These are phyloP conservation scores for Drosophila varians DNA, from an alignment of 1,140 invertebrate species.

Conservation along the genomic window DNA sequence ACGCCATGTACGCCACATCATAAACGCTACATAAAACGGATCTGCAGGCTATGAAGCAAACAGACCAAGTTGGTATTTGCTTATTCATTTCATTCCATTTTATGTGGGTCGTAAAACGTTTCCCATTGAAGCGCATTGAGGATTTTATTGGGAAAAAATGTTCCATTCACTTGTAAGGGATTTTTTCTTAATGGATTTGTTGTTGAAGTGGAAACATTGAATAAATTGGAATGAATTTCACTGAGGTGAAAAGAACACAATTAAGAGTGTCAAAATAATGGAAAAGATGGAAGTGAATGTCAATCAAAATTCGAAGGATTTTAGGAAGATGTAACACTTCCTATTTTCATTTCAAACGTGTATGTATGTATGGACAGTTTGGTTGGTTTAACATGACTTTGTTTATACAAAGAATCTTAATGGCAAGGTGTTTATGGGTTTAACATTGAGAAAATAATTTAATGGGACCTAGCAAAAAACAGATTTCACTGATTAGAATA, in stretches of 20 bases:
- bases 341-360: background rate
- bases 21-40: conserved; percentile 2
- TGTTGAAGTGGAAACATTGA: conserved; percentile 10
- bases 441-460: background rate
- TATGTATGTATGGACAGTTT: too few species aligned
- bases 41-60: conserved; percentile 10
- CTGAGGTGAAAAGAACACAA: background rate
- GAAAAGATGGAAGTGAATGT: background rate
- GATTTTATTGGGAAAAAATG: conserved; percentile 24
- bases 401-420: conserved; percentile 18
- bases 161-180: conserved; percentile 14
- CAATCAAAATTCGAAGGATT: background rate
- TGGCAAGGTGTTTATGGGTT: conserved; percentile 11
- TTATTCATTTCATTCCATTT: conserved; percentile 29
- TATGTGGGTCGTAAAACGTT: conserved; percentile 34
- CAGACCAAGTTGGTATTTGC: conserved; percentile 23
- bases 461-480: background rate
- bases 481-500: background rate
- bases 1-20: conserved; percentile 31
- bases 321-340: background rate
- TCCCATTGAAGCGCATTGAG: conserved; percentile 21
- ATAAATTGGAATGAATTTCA: conserved; percentile 11
- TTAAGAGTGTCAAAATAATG: background rate
- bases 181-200: conserved; percentile 29
- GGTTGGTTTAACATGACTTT: conserved; percentile 13